Evolutionary conservation across 2,888 invertebrate species (phyloP).

Genomic region (Leptinotarsa tumamoca): DNA sequence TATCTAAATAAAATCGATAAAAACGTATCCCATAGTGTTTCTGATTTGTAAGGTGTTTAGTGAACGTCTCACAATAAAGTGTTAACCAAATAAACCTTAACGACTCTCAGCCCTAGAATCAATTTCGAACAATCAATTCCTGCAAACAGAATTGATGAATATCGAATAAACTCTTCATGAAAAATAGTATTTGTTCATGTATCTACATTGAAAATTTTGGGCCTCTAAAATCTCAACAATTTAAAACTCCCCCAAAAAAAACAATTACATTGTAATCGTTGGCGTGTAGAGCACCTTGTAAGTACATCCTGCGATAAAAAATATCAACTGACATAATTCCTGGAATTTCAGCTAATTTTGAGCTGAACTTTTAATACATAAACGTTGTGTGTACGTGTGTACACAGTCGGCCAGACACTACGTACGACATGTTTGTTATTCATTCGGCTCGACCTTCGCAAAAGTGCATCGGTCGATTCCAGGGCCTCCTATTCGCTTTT

Average conservation of each 20-base stretch:
- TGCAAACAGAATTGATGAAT: no score
- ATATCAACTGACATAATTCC: conserved; percentile 29
- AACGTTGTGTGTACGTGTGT: conserved; percentile 25
- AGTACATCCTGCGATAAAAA: conserved; percentile 26
- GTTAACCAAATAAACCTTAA: no score
- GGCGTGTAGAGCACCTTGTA: conserved; percentile 21
- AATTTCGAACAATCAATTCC: no score
- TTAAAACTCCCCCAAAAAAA: background rate
- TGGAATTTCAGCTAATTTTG: conserved; percentile 26
- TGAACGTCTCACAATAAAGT: no score
- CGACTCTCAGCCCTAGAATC: no score
- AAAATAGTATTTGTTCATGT: no score
- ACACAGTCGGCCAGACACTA: conserved; percentile 58
- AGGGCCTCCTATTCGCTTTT: conserved; percentile 63
- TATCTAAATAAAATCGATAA: no score
- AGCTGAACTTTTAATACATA: conserved; percentile 26
- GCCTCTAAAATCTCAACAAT: no score
- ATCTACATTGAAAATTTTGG: no score
- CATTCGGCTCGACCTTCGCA: conserved; percentile 65
- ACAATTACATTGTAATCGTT: background rate
- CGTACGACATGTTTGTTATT: conserved; percentile 62
- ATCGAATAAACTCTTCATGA: no score
- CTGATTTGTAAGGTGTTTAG: no score
- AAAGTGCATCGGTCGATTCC: conserved; percentile 67
- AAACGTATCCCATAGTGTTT: no score